Conservation (phyloP, 1,140 invertebrate species). For the Drosophila kikkawai region DNA sequence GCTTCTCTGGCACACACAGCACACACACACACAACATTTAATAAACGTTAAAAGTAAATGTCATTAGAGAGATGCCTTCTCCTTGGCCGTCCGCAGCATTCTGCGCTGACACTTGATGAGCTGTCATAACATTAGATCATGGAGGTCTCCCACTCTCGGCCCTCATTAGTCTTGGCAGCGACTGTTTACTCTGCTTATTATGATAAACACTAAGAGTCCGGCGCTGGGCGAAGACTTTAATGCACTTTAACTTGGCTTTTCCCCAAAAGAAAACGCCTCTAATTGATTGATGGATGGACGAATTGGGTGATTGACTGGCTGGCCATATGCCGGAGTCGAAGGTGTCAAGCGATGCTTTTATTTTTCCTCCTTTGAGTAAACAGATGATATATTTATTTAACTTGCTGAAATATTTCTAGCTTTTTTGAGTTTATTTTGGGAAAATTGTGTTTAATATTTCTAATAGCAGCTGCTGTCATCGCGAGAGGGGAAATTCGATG, state of each 20-base stretch:
- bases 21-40: constrained; percentile 57
- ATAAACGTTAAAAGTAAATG: constrained; percentile 83
- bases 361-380: constrained; percentile 6
- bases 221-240: constrained; percentile 42
- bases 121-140: constrained; percentile 84
- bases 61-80: constrained; percentile 59
- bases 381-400: constrained; percentile 64
- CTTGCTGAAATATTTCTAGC: constrained; percentile 59
- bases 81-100: constrained; percentile 21
- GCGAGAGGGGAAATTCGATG: constrained; percentile 61
- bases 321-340: constrained; percentile 63
- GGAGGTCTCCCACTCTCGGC: constrained; percentile 25
- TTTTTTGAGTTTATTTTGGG: constrained; percentile 14
- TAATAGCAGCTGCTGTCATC: constrained; percentile 51
- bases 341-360: constrained; percentile 61
- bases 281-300: constrained; percentile 76
- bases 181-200: constrained; percentile 79
- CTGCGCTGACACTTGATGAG: constrained; percentile 80
- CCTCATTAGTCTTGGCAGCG: constrained; percentile 73
- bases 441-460: constrained; percentile 33
- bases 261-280: constrained; percentile 38
- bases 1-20: constrained; percentile 43
- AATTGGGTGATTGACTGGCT: constrained; percentile 52
- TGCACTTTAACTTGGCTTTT: constrained; percentile 64
- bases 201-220: constrained; percentile 68